A percentile compares a stretch with the other conserved stretches of the same genome.
These are phyloP conservation scores for Junonia oenone DNA, from an alignment of 2,888 invertebrate species.

Conservation along the genomic window DNA sequence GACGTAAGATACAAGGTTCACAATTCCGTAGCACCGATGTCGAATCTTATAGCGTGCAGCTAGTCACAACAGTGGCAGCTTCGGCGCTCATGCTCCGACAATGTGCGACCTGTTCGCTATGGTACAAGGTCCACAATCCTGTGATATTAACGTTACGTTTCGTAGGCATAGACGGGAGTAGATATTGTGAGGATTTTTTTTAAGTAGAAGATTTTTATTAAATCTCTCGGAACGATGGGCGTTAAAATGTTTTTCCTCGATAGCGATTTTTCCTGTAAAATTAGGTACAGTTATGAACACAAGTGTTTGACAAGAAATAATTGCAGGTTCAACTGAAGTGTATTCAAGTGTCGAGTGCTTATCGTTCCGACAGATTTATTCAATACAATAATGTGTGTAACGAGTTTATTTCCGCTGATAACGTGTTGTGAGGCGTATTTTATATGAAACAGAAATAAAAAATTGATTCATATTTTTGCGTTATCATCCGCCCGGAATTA, in stretches of 20 bases:
- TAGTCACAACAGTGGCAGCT: conserved; percentile 4
- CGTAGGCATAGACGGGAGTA: conserved; percentile 24
- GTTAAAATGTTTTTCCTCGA: neutral
- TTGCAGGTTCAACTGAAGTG: neutral
- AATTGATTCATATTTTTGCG: neutral
- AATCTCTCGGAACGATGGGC: conserved; percentile 9
- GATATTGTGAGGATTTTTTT: conserved; percentile 23
- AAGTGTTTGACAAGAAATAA: neutral
- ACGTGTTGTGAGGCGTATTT: conserved; percentile 10
- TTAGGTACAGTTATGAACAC: neutral
- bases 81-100: conserved; percentile 14
- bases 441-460: neutral
- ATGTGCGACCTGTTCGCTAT: conserved; percentile 24
- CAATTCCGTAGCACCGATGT: conserved; percentile 3
- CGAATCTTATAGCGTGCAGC: conserved; percentile 5
- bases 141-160: conserved; percentile 48
- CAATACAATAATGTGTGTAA: neutral
- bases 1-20: conserved; percentile 3
- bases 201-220: conserved; percentile 20
- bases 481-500: too few relatives aligned
- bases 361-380: conserved; percentile 9
- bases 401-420: conserved; percentile 15
- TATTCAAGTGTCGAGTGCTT: neutral
- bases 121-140: conserved; percentile 40
- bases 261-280: neutral